These are phyloP conservation scores for Nothobranchius furzeri DNA, from an alignment of 2,113 vertebrate genomes.

Conservation along the genomic window DNA sequence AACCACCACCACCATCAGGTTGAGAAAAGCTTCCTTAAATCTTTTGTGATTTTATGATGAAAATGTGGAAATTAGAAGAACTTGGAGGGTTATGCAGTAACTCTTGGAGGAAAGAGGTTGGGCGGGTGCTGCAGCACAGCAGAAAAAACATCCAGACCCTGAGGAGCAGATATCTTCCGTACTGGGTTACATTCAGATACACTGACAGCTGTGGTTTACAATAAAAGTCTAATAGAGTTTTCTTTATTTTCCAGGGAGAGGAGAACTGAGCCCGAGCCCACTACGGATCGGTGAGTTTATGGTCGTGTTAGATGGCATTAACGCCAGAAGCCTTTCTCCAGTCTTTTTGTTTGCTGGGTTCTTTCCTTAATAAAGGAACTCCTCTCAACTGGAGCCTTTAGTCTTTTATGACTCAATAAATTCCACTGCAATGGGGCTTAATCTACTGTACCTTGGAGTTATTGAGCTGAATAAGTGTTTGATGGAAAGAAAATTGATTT, in stretches of 20 bases:
- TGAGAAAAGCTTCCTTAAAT: neutral
- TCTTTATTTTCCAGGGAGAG: conserved; percentile 63
- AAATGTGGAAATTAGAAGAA: neutral
- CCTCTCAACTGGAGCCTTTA: neutral
- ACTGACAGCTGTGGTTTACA: conserved; percentile 43
- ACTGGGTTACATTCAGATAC: conserved; percentile 35
- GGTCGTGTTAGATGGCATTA: conserved; percentile 47
- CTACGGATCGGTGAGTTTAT: conserved; percentile 70
- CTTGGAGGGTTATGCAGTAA: too few relatives aligned
- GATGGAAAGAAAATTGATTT: neutral
- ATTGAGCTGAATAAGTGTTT: conserved; percentile 8
- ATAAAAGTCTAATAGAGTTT: conserved; percentile 52
- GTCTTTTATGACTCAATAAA: neutral
- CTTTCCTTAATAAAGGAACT: conserved; percentile 24
- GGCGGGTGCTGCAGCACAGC: too few relatives aligned
- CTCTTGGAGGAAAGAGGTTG: too few relatives aligned
- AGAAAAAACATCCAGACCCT: conserved; percentile 15
- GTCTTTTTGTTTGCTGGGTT: conserved; percentile 43
- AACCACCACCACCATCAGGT: conserved; percentile 60
- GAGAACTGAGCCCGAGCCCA: conserved; percentile 41
- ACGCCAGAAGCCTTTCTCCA: conserved; percentile 35
- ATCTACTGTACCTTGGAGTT: conserved; percentile 2
- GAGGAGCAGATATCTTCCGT: conserved; percentile 15
- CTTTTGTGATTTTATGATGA: neutral
- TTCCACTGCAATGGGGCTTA: neutral